Conservation (phyloP, 1,140 invertebrate genomes). For the Galleria mellonella region DNA sequence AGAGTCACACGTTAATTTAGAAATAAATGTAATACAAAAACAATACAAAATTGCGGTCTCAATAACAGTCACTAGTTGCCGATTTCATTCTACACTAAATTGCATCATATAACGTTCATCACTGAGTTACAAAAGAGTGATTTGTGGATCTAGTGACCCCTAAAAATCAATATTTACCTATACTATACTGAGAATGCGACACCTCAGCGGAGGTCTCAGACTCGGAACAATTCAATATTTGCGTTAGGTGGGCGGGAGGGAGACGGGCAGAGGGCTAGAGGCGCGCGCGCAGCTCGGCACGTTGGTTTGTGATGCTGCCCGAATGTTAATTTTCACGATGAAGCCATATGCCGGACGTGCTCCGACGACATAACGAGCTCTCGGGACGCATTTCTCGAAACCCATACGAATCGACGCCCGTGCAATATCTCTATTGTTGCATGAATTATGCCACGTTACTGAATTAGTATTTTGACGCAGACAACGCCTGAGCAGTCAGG, state of each 20-base stretch:
- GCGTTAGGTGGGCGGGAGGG: constrained; percentile 28
- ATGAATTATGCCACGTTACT: constrained; percentile 40
- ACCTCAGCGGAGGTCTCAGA: constrained; percentile 47
- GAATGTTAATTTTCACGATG: constrained; percentile 67
- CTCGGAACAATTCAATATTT: constrained; percentile 58
- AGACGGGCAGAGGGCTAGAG: constrained; percentile 11
- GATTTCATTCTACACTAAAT: too few relatives aligned
- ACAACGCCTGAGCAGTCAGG: constrained; percentile 8
- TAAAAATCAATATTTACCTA: too few relatives aligned
- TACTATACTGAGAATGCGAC: constrained; percentile 27
- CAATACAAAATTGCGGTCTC: too few relatives aligned
- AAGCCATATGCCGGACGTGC: constrained; percentile 58
- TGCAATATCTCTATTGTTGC: constrained; percentile 46
- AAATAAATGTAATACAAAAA: too few relatives aligned
- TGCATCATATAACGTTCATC: too few relatives aligned
- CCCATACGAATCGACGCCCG: constrained; percentile 33
- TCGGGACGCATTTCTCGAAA: constrained; percentile 47
- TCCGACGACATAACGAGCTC: constrained; percentile 34
- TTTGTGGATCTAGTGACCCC: too few relatives aligned
- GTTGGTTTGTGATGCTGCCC: constrained; percentile 33
- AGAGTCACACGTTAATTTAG: too few relatives aligned
- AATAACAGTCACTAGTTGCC: too few relatives aligned
- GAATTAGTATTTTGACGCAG: constrained; percentile 16
- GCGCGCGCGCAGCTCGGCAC: constrained; percentile 4
- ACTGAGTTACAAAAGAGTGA: too few relatives aligned